Evolutionary conservation across 2,888 invertebrate genomes (phyloP), one percentile per base, ranked within the genome.

Genomic region (Hyles lineata): DNA sequence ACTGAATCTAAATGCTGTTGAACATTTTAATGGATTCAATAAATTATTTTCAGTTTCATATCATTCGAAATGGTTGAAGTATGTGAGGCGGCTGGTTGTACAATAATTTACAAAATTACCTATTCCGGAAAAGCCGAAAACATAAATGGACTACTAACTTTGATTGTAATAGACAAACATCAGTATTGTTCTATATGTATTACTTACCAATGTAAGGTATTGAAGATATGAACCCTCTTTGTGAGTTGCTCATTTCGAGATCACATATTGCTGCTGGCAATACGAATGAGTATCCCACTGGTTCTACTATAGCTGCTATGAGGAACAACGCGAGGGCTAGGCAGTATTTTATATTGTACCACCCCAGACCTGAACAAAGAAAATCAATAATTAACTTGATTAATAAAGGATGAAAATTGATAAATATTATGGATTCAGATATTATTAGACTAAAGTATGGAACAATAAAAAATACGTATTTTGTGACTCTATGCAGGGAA

Each of bases 231-330:
- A 96, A 85, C 0, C 96, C 96, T 84, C 94, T 81, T 67, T 88
- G 87, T 0, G 96, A 94, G 76, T 96, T 92, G 0, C 90, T 85
- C 79, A 96, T 91, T 29, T 94, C 87, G 0, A 97, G 90, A 82
- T 96, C 97, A 79, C 97, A 97, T 86, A 95, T 95, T 7, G 96
- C 95, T 1, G 96, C 90, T 0, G 96, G 96, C 72, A 96, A 89
- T 23, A 96, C 92, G 78, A 96, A 95, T 75, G 96, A 95, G 81
- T 96, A 96, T 8, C 96, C 95, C 80, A 96, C 93, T 0, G 96
- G 95, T 82, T 97, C 96, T 52, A 96, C 89, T 80, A 96, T 96
- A 2, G 96, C 95, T 4, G 95, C 90, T 90, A 96, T 95, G 4
- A 96, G 87, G 80, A 92, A 93, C 52, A 92, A 71, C 0, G 92